Evolutionary conservation across 2,797 vertebrate genomes (phyloP).

Genomic region (Nasua narica): DNA sequence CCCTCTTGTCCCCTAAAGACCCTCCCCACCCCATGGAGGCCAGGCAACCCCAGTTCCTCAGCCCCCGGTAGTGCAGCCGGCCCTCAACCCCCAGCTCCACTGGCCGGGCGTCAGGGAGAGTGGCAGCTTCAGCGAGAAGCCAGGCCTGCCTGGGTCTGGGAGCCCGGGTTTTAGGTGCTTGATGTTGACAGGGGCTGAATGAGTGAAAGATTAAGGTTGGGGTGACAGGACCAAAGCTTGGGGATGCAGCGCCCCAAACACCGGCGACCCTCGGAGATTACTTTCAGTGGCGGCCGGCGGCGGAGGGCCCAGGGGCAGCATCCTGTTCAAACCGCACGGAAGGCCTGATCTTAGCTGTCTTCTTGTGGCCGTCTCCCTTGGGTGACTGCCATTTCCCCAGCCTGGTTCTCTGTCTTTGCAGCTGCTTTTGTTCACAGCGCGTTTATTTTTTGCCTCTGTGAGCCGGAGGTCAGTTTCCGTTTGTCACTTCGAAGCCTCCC

Average conservation of each 20-base stretch:
- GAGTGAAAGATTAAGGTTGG: background rate
- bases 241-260: background rate
- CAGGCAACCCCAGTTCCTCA: background rate
- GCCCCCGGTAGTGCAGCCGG: background rate
- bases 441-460: background rate
- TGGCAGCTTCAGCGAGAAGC: background rate
- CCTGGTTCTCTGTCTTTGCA: background rate
- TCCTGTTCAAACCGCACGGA: background rate
- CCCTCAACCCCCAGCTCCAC: background rate
- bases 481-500: background rate
- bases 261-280: background rate
- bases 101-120: background rate
- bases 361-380: background rate
- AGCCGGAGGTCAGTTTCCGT: background rate
- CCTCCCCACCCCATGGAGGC: rapidly evolving
- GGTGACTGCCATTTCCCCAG: background rate
- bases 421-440: background rate
- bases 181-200: background rate
- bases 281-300: background rate
- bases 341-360: background rate
- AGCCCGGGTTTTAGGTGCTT: background rate
- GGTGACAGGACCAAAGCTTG: background rate
- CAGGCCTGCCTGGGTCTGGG: background rate
- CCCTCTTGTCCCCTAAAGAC: background rate
- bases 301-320: background rate